These are phyloP conservation scores for Parus major DNA, from an alignment of 2,113 vertebrate genomes.

Conservation along the genomic window DNA sequence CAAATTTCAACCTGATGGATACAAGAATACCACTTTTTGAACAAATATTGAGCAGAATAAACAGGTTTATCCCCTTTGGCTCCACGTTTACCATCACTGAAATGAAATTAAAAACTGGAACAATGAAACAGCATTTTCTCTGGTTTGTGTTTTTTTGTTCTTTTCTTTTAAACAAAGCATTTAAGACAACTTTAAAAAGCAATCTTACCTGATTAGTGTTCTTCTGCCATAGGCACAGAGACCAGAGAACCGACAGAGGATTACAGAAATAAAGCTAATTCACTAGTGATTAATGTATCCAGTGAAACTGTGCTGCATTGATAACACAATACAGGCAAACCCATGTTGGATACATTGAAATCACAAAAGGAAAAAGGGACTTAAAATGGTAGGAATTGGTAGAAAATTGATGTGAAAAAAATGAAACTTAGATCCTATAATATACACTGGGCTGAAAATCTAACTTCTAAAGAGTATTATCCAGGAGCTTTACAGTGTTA, in stretches of 20 bases:
- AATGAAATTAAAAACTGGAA: conserved; percentile 78
- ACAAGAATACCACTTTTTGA: conserved; percentile 74
- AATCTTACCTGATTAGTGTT: conserved; percentile 80
- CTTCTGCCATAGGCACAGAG: conserved; percentile 71
- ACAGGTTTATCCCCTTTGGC: conserved; percentile 73
- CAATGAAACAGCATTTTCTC: conserved; percentile 76
- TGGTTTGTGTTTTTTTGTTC: conserved; percentile 30
- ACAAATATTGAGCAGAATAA: conserved; percentile 66
- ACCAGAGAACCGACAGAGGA: conserved; percentile 75
- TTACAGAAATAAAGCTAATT: conserved; percentile 78
- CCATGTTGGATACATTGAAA: conserved; percentile 76
- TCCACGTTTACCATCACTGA: conserved; percentile 73
- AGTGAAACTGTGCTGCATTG: conserved; percentile 61
- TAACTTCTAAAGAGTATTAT: conserved; percentile 15
- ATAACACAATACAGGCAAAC: conserved; percentile 69
- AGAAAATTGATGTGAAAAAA: conserved; percentile 58
- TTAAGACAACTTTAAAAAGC: conserved; percentile 84
- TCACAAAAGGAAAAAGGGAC: conserved; percentile 71
- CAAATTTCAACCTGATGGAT: conserved; percentile 78
- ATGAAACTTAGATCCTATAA: conserved; percentile 32
- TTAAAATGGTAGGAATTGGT: conserved; percentile 67
- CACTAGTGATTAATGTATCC: conserved; percentile 79
- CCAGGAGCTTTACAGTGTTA: neutral
- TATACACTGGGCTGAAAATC: conserved; percentile 7
- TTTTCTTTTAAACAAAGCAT: conserved; percentile 81